Evolutionary conservation across 1,140 invertebrate species (phyloP).

Genomic region (Pseudomyrmex gracilis): DNA sequence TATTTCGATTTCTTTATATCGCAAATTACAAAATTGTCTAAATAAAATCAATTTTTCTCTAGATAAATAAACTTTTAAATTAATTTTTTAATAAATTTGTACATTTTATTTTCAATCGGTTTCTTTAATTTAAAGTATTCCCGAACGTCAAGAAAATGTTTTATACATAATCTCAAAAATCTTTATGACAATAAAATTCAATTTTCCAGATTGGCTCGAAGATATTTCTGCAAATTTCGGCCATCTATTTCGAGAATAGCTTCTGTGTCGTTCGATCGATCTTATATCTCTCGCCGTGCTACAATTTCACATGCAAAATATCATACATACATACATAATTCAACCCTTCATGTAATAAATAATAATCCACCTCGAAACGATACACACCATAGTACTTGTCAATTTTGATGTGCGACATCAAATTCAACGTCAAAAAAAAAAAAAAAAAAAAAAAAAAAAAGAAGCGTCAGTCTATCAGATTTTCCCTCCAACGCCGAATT

Average conservation of each 20-base stretch:
- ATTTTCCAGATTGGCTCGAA: not conserved
- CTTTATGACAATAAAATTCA: not conserved
- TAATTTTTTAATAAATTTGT: not conserved
- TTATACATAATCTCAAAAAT: not conserved
- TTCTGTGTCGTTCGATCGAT: constrained; percentile 5
- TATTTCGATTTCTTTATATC: not conserved
- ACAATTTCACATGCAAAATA: not conserved
- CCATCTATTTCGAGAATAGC: constrained; percentile 20
- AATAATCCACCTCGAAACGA: not conserved
- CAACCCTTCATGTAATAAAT: not conserved
- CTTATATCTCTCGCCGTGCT: not conserved
- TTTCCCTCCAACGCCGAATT: constrained; percentile 25
- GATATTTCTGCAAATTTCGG: constrained; percentile 25
- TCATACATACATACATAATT: not conserved
- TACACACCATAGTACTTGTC: too few relatives aligned
- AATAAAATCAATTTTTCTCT: too few relatives aligned
- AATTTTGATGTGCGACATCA: constrained; percentile 1
- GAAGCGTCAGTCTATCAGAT: not conserved
- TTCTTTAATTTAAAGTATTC: not conserved
- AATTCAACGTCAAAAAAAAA: not conserved
- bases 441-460: not conserved
- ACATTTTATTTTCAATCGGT: not conserved
- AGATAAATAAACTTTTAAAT: not conserved
- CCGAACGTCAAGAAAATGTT: not conserved
- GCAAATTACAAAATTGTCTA: too few relatives aligned